Conservation (phyloP, 2,888 invertebrate genomes). For the Caenorhabditis plicata region DNA sequence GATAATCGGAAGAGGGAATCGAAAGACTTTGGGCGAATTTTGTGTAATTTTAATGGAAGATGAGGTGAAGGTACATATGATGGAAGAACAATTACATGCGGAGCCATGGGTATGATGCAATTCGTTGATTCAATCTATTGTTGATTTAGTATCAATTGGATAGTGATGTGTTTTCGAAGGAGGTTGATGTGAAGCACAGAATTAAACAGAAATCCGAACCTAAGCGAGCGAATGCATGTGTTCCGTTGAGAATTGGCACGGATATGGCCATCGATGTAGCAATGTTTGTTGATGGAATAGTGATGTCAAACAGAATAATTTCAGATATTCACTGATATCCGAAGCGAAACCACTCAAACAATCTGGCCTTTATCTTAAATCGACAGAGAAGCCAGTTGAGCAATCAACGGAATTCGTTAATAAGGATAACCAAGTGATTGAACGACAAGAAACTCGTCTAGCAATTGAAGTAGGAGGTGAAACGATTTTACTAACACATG, state of each 20-base stretch:
- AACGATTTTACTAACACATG: slow-evolving; percentile 23
- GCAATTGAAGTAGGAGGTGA: slow-evolving; percentile 38
- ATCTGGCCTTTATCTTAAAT: slow-evolving; percentile 12
- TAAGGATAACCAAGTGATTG: slow-evolving; percentile 1
- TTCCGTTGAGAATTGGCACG: slow-evolving; percentile 25
- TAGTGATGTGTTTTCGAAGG: slow-evolving; percentile 20
- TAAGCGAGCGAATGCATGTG: slow-evolving; percentile 23
- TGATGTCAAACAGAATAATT: neutral
- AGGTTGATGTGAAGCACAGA: slow-evolving; percentile 17
- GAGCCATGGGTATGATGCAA: slow-evolving; percentile 12
- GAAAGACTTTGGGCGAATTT: slow-evolving; percentile 32
- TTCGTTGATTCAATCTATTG: neutral
- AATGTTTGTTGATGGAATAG: slow-evolving; percentile 10
- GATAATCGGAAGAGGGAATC: slow-evolving; percentile 17
- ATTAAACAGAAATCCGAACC: slow-evolving; percentile 34
- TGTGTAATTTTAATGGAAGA: slow-evolving; percentile 23
- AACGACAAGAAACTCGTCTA: neutral
- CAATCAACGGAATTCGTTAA: slow-evolving; percentile 14
- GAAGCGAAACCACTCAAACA: slow-evolving; percentile 22
- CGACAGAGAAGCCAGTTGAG: slow-evolving; percentile 19
- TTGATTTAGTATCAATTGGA: slow-evolving; percentile 20
- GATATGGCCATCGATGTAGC: slow-evolving; percentile 36
- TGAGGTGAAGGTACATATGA: neutral
- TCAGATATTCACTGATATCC: slow-evolving; percentile 31
- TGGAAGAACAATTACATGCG: neutral